A percentile compares a stretch with the other conserved stretches of the same genome.
Evolutionary conservation across 2,888 invertebrate species (phyloP).

Genomic region (Eupithecia dodoneata): DNA sequence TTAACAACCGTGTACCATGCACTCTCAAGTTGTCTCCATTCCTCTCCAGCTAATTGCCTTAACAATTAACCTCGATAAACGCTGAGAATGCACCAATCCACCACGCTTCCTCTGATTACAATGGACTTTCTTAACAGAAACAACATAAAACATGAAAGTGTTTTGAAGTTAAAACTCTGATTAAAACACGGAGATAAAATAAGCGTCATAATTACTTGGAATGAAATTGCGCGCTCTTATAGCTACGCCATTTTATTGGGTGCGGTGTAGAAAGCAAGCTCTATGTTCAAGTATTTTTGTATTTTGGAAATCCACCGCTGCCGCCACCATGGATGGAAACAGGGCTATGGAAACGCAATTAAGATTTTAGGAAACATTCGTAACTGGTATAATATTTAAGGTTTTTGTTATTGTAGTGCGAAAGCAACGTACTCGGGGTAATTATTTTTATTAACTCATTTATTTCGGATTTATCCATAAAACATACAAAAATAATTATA

Average conservation of each 20-base stretch:
- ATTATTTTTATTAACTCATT: too few species aligned
- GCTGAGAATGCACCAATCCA: constrained; percentile 54
- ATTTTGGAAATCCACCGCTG: background rate
- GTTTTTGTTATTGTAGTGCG: too few species aligned
- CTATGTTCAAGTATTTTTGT: background rate
- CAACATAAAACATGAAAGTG: constrained; percentile 31
- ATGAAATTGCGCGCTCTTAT: constrained; percentile 7
- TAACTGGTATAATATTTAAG: too few species aligned
- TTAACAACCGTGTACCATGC: constrained; percentile 2
- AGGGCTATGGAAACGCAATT: background rate
- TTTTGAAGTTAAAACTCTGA: constrained; percentile 14
- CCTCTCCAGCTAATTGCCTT: constrained; percentile 63
- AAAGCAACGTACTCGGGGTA: too few species aligned
- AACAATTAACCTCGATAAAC: constrained; percentile 66
- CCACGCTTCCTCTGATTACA: constrained; percentile 30
- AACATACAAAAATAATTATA: too few species aligned
- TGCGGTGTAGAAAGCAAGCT: constrained; percentile 4
- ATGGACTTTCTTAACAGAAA: constrained; percentile 33
- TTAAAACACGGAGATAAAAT: constrained; percentile 17
- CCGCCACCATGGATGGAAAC: background rate
- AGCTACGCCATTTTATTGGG: background rate
- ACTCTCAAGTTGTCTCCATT: constrained; percentile 50
- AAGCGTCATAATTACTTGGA: constrained; percentile 12
- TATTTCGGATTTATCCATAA: too few species aligned
- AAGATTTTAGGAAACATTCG: too few species aligned